phyloP scores from a whole-genome alignment of 92 coral and sea anemone genomes.

The Umimayanthus kanabou region DNA sequence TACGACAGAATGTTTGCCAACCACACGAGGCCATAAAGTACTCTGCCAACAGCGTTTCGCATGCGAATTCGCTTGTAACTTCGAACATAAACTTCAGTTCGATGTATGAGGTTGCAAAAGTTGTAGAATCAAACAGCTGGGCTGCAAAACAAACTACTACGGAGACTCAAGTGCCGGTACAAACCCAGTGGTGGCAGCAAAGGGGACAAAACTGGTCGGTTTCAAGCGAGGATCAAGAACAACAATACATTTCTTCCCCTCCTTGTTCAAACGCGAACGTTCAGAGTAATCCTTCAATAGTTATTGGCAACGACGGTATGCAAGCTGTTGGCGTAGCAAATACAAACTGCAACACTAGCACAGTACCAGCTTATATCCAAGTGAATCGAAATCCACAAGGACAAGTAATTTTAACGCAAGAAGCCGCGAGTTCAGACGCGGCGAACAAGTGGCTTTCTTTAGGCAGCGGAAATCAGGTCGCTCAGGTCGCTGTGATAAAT shows the following conservation, averaged over 20 bases:
- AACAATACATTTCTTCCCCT: constrained; percentile 59
- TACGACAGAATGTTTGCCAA: constrained; percentile 59
- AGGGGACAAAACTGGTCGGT: constrained; percentile 75
- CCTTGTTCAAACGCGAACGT: constrained; percentile 52
- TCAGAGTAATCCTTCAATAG: constrained; percentile 46
- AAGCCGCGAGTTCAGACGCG: constrained; percentile 54
- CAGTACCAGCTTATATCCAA: constrained; percentile 80
- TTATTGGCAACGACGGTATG: constrained; percentile 59
- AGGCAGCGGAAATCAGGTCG: constrained; percentile 70
- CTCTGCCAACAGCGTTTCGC: constrained; percentile 50
- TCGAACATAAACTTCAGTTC: constrained; percentile 51
- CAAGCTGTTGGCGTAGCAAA: constrained; percentile 58
- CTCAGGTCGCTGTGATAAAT: constrained; percentile 54
- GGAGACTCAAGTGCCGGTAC: constrained; percentile 49
- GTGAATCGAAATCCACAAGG: constrained; percentile 89
- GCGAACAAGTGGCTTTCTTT: constrained; percentile 77
- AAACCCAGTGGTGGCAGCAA: constrained; percentile 87
- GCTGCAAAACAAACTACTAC: constrained; percentile 71
- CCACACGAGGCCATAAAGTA: constrained; percentile 49
- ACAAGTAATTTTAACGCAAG: constrained; percentile 83
- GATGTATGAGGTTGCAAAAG: constrained; percentile 60
- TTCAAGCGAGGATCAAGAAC: constrained; percentile 57
- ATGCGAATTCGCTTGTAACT: constrained; percentile 39
- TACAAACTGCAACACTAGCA: constrained; percentile 50
- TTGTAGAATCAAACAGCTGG: constrained; percentile 73